phyloP scores from a whole-genome alignment of 2,888 invertebrate species.

The Ormyrus nitidulus region DNA sequence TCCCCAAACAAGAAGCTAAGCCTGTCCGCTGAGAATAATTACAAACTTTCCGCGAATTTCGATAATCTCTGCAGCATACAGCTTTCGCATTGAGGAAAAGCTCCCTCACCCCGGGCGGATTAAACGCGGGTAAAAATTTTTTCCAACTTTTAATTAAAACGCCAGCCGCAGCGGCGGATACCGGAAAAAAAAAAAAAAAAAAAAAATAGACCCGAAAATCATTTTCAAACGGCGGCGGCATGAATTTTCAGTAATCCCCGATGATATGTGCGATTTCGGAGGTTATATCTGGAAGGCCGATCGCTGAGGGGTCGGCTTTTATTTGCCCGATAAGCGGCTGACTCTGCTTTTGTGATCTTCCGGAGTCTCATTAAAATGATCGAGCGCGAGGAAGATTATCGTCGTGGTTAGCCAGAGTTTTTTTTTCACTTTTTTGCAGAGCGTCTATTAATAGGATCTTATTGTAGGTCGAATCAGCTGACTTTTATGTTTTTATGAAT shows the following conservation, averaged over 20 bases:
- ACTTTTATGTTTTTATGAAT: background rate
- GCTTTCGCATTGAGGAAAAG: background rate
- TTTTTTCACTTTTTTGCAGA: background rate
- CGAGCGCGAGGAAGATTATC: background rate
- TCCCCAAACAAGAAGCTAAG: no score
- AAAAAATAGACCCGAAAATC: background rate
- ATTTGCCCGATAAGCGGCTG: slow-evolving; percentile 15
- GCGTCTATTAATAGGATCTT: no score
- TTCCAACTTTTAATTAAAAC: no score
- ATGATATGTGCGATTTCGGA: slow-evolving; percentile 31
- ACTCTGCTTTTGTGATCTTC: background rate
- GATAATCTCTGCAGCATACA: no score
- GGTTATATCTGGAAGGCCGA: slow-evolving; percentile 1
- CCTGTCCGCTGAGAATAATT: no score
- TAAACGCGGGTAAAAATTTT: no score
- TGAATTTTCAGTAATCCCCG: background rate
- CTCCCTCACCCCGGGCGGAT: background rate
- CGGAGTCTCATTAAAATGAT: slow-evolving; percentile 21
- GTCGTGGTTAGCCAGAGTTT: background rate
- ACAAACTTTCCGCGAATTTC: no score
- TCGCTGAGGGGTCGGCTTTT: background rate
- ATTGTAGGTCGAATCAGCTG: no score
- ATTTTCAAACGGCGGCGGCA: slow-evolving; percentile 19
- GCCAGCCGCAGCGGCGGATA: no score
- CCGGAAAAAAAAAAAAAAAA: no score